Evolutionary conservation across 1,140 invertebrate species (phyloP).

Genomic region (Hormaphis cornu): DNA sequence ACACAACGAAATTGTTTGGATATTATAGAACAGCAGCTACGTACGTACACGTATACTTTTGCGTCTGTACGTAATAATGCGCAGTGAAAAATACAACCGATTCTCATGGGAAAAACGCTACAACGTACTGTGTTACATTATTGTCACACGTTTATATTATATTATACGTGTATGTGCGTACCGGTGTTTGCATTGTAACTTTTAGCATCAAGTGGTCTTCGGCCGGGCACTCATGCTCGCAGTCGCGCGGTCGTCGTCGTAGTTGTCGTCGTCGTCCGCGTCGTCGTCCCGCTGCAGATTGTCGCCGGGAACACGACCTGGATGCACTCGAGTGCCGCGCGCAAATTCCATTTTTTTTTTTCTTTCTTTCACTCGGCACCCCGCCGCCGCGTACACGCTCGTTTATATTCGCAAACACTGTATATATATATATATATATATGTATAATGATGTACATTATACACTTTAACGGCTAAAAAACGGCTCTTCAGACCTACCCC

Average conservation of each 20-base stretch:
- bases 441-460: no score
- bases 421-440: no score
- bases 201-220: constrained; percentile 30
- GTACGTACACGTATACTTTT: no score
- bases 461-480: constrained; percentile 29
- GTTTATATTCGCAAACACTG: not conserved
- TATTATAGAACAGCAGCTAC: no score
- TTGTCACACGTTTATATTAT: not conserved
- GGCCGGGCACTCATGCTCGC: not conserved
- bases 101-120: constrained; percentile 22
- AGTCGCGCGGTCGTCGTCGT: not conserved
- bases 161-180: not conserved
- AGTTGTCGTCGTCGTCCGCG: not conserved
- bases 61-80: no score
- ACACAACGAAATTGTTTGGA: no score
- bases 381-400: no score
- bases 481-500: constrained; percentile 29
- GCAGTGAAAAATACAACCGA: no score
- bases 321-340: constrained; percentile 18
- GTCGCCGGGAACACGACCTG: constrained; percentile 17
- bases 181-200: constrained; percentile 30
- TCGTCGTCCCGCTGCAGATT: not conserved
- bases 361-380: not conserved
- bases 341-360: constrained; percentile 2
- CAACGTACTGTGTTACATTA: not conserved